A percentile compares a stretch with the other conserved stretches of the same genome.
phyloP scores from a whole-genome alignment of 2,113 vertebrate genomes.

The Notothenia coriiceps region DNA sequence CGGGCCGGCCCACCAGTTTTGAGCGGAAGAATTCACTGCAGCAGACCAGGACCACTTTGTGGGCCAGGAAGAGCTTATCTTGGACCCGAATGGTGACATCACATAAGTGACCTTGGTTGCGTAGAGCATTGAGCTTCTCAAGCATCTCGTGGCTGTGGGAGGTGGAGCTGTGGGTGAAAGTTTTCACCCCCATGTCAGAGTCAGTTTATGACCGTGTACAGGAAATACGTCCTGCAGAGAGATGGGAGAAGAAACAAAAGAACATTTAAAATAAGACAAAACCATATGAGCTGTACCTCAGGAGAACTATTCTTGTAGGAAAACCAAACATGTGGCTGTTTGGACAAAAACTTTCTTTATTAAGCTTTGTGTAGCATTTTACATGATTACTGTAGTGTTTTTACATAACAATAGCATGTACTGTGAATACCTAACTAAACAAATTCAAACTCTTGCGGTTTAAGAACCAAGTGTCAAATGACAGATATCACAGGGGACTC shows the following conservation, averaged over 20 bases:
- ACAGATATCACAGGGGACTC: background rate
- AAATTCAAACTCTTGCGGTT: background rate
- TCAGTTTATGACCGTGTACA: constrained; percentile 23
- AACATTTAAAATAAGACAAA: constrained; percentile 2
- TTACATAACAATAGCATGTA: background rate
- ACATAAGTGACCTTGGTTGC: constrained; percentile 93
- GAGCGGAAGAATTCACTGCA: constrained; percentile 96
- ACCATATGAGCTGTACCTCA: accelerated
- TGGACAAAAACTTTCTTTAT: no score
- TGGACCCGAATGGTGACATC: constrained; percentile 95
- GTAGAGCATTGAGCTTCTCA: constrained; percentile 92
- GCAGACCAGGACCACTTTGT: constrained; percentile 93
- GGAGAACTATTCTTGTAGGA: no score
- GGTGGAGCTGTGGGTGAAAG: constrained; percentile 93
- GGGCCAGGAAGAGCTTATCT: constrained; percentile 94
- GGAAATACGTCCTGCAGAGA: constrained; percentile 60
- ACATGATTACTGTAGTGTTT: background rate
- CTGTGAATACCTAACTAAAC: constrained; percentile 11
- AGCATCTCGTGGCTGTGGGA: constrained; percentile 95
- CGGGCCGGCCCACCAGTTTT: constrained; percentile 90
- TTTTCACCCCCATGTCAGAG: constrained; percentile 92
- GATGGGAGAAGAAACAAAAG: background rate
- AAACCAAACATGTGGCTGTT: no score
- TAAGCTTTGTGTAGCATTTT: background rate
- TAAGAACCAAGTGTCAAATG: constrained; percentile 19